Conservation (phyloP, 2,113 vertebrate genomes). For the Petrocephalus zakoni region DNA sequence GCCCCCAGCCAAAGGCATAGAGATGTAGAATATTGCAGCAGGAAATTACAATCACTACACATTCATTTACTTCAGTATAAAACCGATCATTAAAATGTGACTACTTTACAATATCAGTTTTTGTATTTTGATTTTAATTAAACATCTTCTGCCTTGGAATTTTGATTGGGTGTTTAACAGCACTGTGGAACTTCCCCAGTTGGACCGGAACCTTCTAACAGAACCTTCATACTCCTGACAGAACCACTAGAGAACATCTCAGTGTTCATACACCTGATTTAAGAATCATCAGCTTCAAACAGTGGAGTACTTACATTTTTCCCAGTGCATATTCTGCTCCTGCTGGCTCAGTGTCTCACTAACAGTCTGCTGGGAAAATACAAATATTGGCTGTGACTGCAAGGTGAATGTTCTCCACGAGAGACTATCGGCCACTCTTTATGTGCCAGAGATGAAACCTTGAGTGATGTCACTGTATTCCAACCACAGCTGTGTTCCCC, state of each 20-base stretch:
- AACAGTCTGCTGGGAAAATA: constrained; percentile 3
- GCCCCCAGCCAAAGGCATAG: neutral
- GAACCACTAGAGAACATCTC: neutral
- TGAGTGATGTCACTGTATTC: constrained; percentile 48
- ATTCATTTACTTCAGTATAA: neutral
- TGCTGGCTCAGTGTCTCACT: neutral
- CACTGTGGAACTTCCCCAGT: neutral
- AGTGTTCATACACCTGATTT: neutral
- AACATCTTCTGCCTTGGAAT: neutral
- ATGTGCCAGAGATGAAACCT: constrained; percentile 41
- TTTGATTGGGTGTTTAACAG: neutral
- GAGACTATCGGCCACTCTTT: constrained; percentile 47
- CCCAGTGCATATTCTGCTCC: constrained; percentile 54
- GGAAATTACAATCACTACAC: neutral
- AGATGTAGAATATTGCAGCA: neutral
- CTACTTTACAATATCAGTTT: neutral
- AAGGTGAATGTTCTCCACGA: constrained; percentile 37
- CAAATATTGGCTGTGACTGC: constrained; percentile 7
- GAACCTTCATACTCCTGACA: neutral
- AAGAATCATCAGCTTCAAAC: neutral
- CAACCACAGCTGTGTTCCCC: constrained; percentile 43
- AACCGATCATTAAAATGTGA: neutral
- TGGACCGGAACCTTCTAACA: neutral
- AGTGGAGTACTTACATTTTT: constrained; percentile 62
- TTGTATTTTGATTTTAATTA: neutral